Evolutionary conservation across 2,113 vertebrate species (phyloP), one percentile per base, ranked within the genome.

Genomic region (Oreochromis tanganicae): DNA sequence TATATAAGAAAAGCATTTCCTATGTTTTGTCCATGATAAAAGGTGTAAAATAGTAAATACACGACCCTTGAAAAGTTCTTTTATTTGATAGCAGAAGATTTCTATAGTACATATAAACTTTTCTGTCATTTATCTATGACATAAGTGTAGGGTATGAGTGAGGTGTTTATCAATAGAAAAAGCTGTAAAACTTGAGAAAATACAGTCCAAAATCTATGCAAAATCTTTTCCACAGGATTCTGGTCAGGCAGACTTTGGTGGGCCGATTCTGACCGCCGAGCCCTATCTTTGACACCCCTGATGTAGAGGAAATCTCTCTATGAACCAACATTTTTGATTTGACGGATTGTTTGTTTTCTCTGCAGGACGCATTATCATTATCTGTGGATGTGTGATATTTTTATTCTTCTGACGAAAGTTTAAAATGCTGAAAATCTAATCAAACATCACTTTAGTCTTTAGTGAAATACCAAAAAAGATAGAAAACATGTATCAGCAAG

Each of bases 51-150:
- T 38, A 66, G 34, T 66, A 66, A 38, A 66, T 66, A 38, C 61
- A 7, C 34, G 3, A 0, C 1, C 61, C 0, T 38, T 66, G 17
- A 38, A 66, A 66, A 38, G 61, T n/a, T 66, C 0, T 38, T 66
- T 66, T 66, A n/a, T 66, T 66, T 0, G 1, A 38, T 66, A n/a
- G 9, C 8, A 38, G 9, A 12, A 66, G 61, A 66, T 66, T 7
- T 66, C 17, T 7, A 38, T 36, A 38, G 34, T 66, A n/a, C 32
- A 66, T 66, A 38, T 66, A 66, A 66, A 38, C 32, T 66, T 66
- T 38, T n/a, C 61, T 38, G 34, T 66, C 61, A 66, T 66, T n/a
- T 66, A 1, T n/a, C 34, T 3, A 38, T 66, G 32, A 66, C 34
- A 66, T n/a, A 66, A 3, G 17, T 38, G 10, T 3, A n/a, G 61